phyloP scores from a whole-genome alignment of 2,797 vertebrate genomes.

The Cheirogaleus major region DNA sequence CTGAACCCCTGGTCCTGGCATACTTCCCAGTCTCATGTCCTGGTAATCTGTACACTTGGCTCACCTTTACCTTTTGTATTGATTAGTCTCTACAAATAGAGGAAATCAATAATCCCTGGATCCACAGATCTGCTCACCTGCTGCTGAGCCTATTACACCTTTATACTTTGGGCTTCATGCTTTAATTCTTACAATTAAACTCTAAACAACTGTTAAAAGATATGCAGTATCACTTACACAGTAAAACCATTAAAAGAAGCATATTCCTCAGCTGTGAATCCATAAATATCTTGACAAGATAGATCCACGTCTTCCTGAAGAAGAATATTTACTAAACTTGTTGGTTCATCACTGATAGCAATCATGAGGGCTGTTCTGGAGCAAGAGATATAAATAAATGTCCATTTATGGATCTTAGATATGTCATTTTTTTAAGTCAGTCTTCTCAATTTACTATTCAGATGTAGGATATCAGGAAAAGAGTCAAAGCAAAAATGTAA shows the following conservation, averaged over 20 bases:
- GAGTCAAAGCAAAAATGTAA: background rate
- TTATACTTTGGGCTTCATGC: background rate
- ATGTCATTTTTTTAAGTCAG: background rate
- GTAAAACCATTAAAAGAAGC: slow-evolving; percentile 92
- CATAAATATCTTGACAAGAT: slow-evolving; percentile 89
- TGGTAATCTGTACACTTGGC: background rate
- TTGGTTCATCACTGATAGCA: slow-evolving; percentile 91
- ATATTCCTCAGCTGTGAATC: slow-evolving; percentile 94
- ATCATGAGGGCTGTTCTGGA: slow-evolving; percentile 93
- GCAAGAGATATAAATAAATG: slow-evolving; percentile 19
- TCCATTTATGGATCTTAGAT: background rate
- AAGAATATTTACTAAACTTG: slow-evolving; percentile 89
- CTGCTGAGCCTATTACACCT: background rate
- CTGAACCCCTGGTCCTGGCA: background rate
- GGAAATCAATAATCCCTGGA: background rate
- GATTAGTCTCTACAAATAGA: background rate
- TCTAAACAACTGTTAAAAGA: background rate
- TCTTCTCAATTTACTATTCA: background rate
- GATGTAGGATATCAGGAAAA: background rate
- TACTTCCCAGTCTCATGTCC: background rate
- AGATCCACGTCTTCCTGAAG: slow-evolving; percentile 89
- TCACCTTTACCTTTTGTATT: background rate
- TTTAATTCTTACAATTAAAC: background rate
- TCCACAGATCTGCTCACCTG: too few relatives aligned
- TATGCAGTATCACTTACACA: slow-evolving; percentile 86